phyloP scores from a whole-genome alignment of 2,797 vertebrate genomes.

The Danionella dracula region DNA sequence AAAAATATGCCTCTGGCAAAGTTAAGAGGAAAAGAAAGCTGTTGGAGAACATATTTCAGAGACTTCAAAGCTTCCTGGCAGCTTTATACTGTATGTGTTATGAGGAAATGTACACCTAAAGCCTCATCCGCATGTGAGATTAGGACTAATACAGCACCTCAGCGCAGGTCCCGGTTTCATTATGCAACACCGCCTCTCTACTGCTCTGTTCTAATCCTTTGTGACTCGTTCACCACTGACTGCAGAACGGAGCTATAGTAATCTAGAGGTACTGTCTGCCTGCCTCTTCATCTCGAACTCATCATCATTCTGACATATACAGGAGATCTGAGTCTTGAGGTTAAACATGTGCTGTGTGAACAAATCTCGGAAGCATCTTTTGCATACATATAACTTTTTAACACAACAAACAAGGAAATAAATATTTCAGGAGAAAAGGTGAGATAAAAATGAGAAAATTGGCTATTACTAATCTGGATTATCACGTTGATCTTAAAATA shows the following conservation, averaged over 20 bases:
- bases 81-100: constrained; percentile 5
- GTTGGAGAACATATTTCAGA: neutral
- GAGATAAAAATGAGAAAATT: too few relatives aligned
- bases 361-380: too few relatives aligned
- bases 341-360: neutral
- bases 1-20: neutral
- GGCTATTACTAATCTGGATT: too few relatives aligned
- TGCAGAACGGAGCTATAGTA: constrained; percentile 12
- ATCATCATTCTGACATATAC: neutral
- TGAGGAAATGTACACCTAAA: constrained; percentile 5
- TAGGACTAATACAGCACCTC: neutral
- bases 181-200: neutral
- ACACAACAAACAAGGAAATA: too few relatives aligned
- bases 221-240: neutral
- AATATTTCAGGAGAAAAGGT: too few relatives aligned
- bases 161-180: neutral
- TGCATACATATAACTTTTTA: too few relatives aligned
- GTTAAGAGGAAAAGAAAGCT: neutral
- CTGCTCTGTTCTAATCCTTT: neutral
- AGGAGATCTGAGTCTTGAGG: neutral
- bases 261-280: neutral
- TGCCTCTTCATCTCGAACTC: neutral
- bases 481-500: too few relatives aligned
- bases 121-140: constrained; percentile 26
- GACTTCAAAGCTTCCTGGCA: neutral